Evolutionary conservation across 2,797 vertebrate genomes (phyloP), one percentile per base, ranked within the genome.

Genomic region (Siniperca scherzeri): DNA sequence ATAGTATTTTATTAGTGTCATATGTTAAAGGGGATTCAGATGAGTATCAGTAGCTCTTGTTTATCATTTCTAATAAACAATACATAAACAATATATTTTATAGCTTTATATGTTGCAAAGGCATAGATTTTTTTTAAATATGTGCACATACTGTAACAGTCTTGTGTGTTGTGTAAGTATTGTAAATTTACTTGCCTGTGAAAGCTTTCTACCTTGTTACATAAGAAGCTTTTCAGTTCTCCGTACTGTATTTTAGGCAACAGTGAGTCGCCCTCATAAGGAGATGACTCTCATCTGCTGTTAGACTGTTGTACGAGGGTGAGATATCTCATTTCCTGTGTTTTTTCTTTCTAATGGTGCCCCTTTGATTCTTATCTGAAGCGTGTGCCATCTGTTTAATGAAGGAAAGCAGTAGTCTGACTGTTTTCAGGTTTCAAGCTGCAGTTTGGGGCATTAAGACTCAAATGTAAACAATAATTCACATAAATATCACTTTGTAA

Each of bases 221-320:
- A 88, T 91, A 94, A 94, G 86, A 91, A 82, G 90, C 76, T 93
- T 94, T 89, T 50, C 70, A 79, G 36, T 61, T 84, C 62, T 42
- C 61, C 9, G 62, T 16, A 40, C 3, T 80, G 73, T 83, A 80
- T 77, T 84, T 82, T 21, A 79, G 44, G 66, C 44, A 80, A 14
- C 80, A 67, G 33, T 16, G 46, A 83, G 74, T 75, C 13, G 21
- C 38, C 11, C 69, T 84, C 30, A 60, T 38, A 25, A 74, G 30
- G n/a, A 72, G 27, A 7, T 42, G 52, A 75, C 21, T 78, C 61
- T 81, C 53, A 68, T 66, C 66, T 85, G 22, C 52, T 30, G 25
- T 13, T 13, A 50, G 19, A 27, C 48, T 79, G 21, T 40, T 70
- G 12, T 72, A 40, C 67, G n/a, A 70, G 21, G 13, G 11, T n/a